Conservation (phyloP, 2,797 vertebrate genomes). For the Urophycis tenuis region DNA sequence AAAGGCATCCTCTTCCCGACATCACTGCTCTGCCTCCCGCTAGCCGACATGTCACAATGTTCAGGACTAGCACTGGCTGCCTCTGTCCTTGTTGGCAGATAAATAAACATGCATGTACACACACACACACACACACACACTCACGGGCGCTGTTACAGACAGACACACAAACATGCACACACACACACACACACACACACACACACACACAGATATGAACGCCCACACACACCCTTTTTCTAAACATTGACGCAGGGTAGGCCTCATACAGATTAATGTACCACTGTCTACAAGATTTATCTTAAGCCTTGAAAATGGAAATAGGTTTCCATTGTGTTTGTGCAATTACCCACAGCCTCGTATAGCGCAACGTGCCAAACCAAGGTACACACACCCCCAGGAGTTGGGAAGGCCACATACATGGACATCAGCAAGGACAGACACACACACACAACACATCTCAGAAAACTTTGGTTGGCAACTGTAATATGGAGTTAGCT, state of each 20-base stretch:
- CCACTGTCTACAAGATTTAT: neutral
- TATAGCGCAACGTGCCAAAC: neutral
- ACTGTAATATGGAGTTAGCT: neutral
- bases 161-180: neutral
- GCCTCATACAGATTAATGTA: neutral
- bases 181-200: conserved; percentile 3
- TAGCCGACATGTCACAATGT: neutral
- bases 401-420: neutral
- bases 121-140: neutral
- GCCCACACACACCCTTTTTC: neutral
- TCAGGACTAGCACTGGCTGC: neutral
- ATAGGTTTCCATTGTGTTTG: conserved; percentile 1
- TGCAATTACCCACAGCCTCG: neutral
- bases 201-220: neutral
- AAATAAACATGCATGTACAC: neutral
- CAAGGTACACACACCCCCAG: neutral
- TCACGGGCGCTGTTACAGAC: neutral
- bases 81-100: neutral
- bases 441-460: neutral
- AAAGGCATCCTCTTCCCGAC: neutral
- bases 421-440: neutral
- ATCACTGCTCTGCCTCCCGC: neutral
- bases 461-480: neutral
- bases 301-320: conserved; percentile 3
- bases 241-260: neutral